Percentiles rank a stretch among this genome's conserved stretches.
These are phyloP conservation scores for Drosophila diplacantha DNA, from an alignment of 2,888 invertebrate species.

Conservation along the genomic window DNA sequence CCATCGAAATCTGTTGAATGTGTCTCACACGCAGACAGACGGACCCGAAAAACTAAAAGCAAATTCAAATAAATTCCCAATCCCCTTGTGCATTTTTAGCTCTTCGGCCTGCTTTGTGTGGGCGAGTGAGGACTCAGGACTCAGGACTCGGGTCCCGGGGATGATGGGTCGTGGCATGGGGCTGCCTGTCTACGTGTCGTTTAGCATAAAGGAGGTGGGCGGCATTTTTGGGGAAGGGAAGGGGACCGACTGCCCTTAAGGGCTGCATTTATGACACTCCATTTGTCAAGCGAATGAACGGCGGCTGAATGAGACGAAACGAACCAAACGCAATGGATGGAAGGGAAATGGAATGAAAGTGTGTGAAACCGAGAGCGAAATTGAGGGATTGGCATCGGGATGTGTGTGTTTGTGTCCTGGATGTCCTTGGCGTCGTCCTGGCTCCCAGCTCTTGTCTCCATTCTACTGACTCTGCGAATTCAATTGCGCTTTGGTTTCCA, in stretches of 20 bases:
- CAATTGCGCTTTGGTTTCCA: slow-evolving; percentile 66
- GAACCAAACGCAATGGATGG: slow-evolving; percentile 53
- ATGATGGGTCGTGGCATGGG: slow-evolving; percentile 18
- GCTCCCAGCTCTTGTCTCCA: slow-evolving; percentile 5
- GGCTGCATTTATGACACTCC: slow-evolving; percentile 74
- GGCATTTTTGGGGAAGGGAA: slow-evolving; percentile 13
- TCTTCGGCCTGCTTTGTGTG: slow-evolving; percentile 45
- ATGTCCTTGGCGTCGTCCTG: slow-evolving; percentile 19
- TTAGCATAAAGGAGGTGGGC: slow-evolving; percentile 64
- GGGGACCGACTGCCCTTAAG: slow-evolving; percentile 57
- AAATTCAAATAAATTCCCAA: slow-evolving; percentile 73
- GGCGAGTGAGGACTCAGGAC: slow-evolving; percentile 4
- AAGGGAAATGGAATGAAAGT: slow-evolving; percentile 50
- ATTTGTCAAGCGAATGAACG: slow-evolving; percentile 69
- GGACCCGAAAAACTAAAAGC: slow-evolving; percentile 65
- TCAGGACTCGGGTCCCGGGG: neutral
- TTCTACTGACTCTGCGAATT: slow-evolving; percentile 53
- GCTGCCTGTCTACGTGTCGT: slow-evolving; percentile 58
- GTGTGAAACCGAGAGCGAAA: slow-evolving; percentile 27
- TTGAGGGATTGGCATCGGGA: slow-evolving; percentile 45
- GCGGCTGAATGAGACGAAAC: slow-evolving; percentile 43
- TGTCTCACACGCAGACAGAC: slow-evolving; percentile 40
- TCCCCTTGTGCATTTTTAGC: slow-evolving; percentile 73
- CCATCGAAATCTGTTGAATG: slow-evolving; percentile 71
- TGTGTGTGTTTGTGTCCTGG: slow-evolving; percentile 21